A percentile compares a stretch with the other conserved stretches of the same genome.
phyloP scores from a whole-genome alignment of 2,797 vertebrate species.

The Alouatta caraya region DNA sequence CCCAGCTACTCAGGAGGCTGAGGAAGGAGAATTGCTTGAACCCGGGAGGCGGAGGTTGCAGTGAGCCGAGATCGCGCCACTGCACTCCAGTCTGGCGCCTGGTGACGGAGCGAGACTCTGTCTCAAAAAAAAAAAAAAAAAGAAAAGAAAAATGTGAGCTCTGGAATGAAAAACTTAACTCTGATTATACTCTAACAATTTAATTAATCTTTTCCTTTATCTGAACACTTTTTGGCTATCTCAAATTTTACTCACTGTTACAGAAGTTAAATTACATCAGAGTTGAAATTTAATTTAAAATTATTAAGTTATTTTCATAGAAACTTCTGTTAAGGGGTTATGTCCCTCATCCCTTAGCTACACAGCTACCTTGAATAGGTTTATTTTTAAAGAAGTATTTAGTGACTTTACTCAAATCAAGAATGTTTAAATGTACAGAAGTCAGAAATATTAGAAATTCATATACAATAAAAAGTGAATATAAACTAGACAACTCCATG shows the following conservation, averaged over 20 bases:
- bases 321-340: neutral
- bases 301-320: neutral
- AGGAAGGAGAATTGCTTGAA: too few species aligned
- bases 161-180: neutral
- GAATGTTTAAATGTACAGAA: neutral
- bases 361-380: neutral
- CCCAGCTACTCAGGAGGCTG: too few species aligned
- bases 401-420: neutral
- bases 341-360: neutral
- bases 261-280: neutral
- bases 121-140: too few species aligned
- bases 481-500: neutral
- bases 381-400: neutral
- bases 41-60: too few species aligned
- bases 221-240: neutral
- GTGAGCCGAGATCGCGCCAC: too few species aligned
- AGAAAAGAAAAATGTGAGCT: too few species aligned
- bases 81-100: too few species aligned
- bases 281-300: neutral
- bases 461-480: neutral
- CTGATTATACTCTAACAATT: neutral
- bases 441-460: neutral
- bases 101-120: too few species aligned
- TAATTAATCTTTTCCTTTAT: neutral
- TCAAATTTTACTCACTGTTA: neutral